Evolutionary conservation across 2,888 invertebrate species (phyloP), one percentile per base, ranked within the genome.

Genomic region (Andrena flavipes): DNA sequence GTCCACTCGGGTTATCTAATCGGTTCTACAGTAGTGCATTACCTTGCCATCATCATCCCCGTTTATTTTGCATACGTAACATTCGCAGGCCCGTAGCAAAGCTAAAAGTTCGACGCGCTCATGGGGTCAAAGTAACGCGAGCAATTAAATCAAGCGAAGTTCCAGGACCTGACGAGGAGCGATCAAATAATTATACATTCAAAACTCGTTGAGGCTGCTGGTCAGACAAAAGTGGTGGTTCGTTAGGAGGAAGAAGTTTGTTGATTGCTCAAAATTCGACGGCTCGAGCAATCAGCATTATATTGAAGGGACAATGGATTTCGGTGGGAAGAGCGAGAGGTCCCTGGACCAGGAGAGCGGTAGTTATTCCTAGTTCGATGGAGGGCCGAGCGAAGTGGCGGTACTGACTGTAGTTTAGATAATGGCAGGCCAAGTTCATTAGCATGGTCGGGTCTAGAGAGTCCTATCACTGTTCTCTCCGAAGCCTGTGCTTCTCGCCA

Each of bases 381-480:
- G 80, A 82, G 83, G 72, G 71, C 74, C 64, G 82, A 65, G 70
- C 84, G 84, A 90, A 89, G 87, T 87, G 87, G 84, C 85, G 86
- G 56, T 87, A 81, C 84, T 81, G 88, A 85, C 89, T 89, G 87
- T 90, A 91, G 90, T 91, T 91, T 87, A 88, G 91, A 90, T 91
- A 91, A 91, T 91, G 89, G 89, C 87, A 85, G 86, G 82, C 89
- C 88, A 87, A 88, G 91, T 91, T 91, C 91, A 91, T 91, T 91
- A 91, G 90, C 91, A 91, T 91, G 88, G 87, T 86, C 79, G 69
- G 81, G 68, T 80, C 83, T 79, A 67, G 82, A 85, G 85, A 67
- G 69, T 87, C 63, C 87, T 87, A 87, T 87, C 87, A 68, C 71
- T 76, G 77, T 76, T 71, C 69, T 60, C 77, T 74, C 74, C 63